A percentile compares a stretch with the other conserved stretches of the same genome.
Conservation (phyloP, 2,888 invertebrate species). For the Synergus itoensis region DNA sequence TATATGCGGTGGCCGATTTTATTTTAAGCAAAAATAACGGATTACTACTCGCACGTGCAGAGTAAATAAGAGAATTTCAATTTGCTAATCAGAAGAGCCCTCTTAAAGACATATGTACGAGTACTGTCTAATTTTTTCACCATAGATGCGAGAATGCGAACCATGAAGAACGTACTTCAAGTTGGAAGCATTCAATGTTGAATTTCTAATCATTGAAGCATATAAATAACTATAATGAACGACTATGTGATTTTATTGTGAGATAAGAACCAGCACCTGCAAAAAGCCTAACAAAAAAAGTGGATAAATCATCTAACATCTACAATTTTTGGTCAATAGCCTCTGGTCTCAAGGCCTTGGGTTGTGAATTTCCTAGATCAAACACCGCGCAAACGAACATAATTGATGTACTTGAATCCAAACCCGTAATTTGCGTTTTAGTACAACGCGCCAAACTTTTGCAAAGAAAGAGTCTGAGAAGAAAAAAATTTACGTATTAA, state of each 20-base stretch:
- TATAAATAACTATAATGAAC: background rate
- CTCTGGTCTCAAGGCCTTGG: background rate
- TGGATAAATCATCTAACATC: background rate
- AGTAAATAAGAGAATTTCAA: background rate
- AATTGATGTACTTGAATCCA: background rate
- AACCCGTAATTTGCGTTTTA: background rate
- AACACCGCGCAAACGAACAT: background rate
- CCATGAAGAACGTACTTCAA: too few species aligned
- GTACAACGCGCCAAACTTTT: background rate
- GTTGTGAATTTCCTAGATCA: background rate
- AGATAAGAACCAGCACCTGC: background rate
- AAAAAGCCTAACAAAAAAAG: background rate
- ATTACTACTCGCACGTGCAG: conserved; percentile 3
- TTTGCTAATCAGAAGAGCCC: background rate
- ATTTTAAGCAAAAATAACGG: conserved; percentile 47
- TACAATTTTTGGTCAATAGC: background rate
- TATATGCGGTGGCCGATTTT: conserved; percentile 57
- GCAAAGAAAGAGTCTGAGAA: background rate
- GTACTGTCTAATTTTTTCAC: too few species aligned
- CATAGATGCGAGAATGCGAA: too few species aligned
- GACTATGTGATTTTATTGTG: background rate
- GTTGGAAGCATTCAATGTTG: too few species aligned
- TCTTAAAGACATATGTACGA: background rate
- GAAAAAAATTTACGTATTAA: too few species aligned
- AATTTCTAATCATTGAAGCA: background rate